These are phyloP conservation scores for Netelia fuscicornis DNA, from an alignment of 2,888 invertebrate genomes.

Conservation along the genomic window DNA sequence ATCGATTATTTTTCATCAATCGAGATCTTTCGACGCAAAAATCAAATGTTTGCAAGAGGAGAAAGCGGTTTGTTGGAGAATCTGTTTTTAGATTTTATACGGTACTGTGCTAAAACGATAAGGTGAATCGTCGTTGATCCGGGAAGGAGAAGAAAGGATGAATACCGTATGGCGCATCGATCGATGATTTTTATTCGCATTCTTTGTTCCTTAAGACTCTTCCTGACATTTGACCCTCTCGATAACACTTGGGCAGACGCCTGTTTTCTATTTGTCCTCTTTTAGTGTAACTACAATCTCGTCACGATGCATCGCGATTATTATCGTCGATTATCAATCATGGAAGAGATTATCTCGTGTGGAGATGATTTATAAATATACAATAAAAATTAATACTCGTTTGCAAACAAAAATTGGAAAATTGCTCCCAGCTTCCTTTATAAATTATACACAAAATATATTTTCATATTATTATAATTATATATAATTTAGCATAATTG, in stretches of 20 bases:
- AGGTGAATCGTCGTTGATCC: constrained; percentile 27
- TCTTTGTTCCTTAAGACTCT: constrained; percentile 14
- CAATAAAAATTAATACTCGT: neutral
- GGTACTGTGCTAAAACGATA: neutral
- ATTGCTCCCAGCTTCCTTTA: too few species aligned
- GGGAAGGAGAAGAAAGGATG: constrained; percentile 21
- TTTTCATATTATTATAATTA: too few species aligned
- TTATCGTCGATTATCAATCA: constrained; percentile 2
- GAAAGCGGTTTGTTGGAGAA: neutral
- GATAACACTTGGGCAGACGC: too few species aligned
- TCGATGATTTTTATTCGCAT: constrained; percentile 27
- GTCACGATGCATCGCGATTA: neutral
- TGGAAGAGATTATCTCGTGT: neutral
- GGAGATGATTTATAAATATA: constrained; percentile 20
- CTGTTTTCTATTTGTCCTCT: too few species aligned
- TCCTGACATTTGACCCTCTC: constrained; percentile 20
- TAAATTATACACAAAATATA: too few species aligned
- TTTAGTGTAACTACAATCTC: neutral
- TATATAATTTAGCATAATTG: too few species aligned
- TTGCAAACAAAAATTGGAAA: too few species aligned
- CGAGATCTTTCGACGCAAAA: too few species aligned
- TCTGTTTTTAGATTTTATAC: neutral
- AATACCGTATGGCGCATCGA: neutral
- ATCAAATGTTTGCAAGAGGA: too few species aligned
- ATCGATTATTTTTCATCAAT: too few species aligned